phyloP scores from a whole-genome alignment of 2,888 invertebrate species.

The Tetragonisca angustula region DNA sequence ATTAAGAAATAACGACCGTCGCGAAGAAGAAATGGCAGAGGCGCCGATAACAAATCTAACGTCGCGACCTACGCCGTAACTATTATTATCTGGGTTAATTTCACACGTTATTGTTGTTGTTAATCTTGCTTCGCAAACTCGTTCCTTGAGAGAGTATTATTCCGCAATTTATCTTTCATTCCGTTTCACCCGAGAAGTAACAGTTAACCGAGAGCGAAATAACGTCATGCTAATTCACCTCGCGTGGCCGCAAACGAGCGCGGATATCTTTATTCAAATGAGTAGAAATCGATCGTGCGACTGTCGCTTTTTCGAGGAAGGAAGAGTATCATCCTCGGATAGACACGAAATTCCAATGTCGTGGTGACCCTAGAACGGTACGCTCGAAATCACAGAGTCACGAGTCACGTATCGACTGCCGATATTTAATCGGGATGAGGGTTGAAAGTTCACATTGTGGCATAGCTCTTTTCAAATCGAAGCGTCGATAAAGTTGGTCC shows the following conservation, averaged over 20 bases:
- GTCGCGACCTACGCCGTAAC: background rate
- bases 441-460: background rate
- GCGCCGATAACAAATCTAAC: background rate
- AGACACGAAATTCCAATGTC: background rate
- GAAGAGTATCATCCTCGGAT: background rate
- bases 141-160: background rate
- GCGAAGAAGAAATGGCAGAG: too few relatives aligned
- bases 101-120: background rate
- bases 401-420: conserved; percentile 39
- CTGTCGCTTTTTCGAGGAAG: conserved; percentile 30
- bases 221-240: conserved; percentile 34
- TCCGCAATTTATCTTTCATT: background rate
- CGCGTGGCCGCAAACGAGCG: background rate
- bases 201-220: conserved; percentile 20
- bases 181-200: conserved; percentile 21
- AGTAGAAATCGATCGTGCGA: conserved; percentile 38
- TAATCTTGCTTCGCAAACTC: background rate
- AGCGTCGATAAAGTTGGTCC: background rate
- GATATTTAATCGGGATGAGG: conserved; percentile 19
- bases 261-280: conserved; percentile 32
- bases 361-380: background rate
- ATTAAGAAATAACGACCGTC: background rate
- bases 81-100: conserved; percentile 19
- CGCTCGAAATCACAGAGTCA: background rate
- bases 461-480: too few relatives aligned